Evolutionary conservation across 2,888 invertebrate genomes (phyloP).

Genomic region (Caenorhabditis imperialis): DNA sequence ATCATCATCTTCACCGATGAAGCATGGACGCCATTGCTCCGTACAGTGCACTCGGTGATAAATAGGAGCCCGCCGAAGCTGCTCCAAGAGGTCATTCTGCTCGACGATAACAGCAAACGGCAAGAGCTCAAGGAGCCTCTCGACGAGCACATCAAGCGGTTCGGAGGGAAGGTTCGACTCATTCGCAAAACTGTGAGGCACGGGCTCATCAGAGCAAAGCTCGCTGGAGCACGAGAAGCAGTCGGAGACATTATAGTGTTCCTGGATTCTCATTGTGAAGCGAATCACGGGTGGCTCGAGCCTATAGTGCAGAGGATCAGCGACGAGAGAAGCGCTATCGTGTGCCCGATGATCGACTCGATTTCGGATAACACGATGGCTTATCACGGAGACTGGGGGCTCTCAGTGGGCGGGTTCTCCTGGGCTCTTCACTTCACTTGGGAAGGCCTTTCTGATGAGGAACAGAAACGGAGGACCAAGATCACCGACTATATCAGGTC

Average conservation of each 20-base stretch:
- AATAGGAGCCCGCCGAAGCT: slow-evolving; percentile 84
- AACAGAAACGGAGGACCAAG: slow-evolving; percentile 80
- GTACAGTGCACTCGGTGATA: slow-evolving; percentile 92
- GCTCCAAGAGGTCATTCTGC: slow-evolving; percentile 91
- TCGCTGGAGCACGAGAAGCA: slow-evolving; percentile 88
- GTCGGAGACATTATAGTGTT: slow-evolving; percentile 86
- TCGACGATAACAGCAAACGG: slow-evolving; percentile 91
- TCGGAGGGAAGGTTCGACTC: slow-evolving; percentile 83
- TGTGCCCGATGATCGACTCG: slow-evolving; percentile 95
- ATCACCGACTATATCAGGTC: slow-evolving; percentile 81
- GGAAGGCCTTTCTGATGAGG: slow-evolving; percentile 84
- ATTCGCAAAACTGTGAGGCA: slow-evolving; percentile 86
- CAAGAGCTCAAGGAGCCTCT: slow-evolving; percentile 85
- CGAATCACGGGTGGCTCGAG: slow-evolving; percentile 87
- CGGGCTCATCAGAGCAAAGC: slow-evolving; percentile 90
- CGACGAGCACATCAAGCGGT: slow-evolving; percentile 84
- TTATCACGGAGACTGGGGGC: slow-evolving; percentile 80
- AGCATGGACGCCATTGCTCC: slow-evolving; percentile 85
- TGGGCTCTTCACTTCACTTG: slow-evolving; percentile 81
- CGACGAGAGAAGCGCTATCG: slow-evolving; percentile 86
- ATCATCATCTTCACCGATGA: slow-evolving; percentile 90
- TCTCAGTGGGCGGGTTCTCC: slow-evolving; percentile 78
- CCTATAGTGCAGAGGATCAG: slow-evolving; percentile 90
- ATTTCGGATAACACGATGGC: slow-evolving; percentile 88
- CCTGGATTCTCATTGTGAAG: slow-evolving; percentile 93